A percentile compares a stretch with the other conserved stretches of the same genome.
Evolutionary conservation across 2,113 vertebrate genomes (phyloP).

Genomic region (Melanotaenia duboulayi): DNA sequence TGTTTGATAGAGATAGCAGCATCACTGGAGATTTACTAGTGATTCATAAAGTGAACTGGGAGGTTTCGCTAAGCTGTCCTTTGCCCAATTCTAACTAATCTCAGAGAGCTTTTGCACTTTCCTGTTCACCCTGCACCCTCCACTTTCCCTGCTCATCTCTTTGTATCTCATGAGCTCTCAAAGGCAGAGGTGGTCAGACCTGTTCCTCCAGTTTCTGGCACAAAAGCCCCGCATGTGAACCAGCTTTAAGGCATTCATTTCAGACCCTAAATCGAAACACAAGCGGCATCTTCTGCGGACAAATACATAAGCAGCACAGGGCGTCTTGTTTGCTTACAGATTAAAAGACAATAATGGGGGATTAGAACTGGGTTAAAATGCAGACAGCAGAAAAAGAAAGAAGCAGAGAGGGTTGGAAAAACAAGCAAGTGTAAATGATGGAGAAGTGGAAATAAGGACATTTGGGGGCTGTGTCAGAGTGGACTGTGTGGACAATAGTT

Average conservation of each 20-base stretch:
- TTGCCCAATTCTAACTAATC: not conserved
- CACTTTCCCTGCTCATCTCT: slow-evolving; percentile 51
- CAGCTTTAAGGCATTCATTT: slow-evolving; percentile 33
- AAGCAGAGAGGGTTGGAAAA: slow-evolving; percentile 32
- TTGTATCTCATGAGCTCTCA: slow-evolving; percentile 49
- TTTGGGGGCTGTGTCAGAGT: slow-evolving; percentile 31
- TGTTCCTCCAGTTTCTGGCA: slow-evolving; percentile 69
- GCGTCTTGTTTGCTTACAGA: slow-evolving; percentile 49
- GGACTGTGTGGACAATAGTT: slow-evolving; percentile 63
- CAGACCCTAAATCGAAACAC: slow-evolving; percentile 38
- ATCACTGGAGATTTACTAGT: not conserved
- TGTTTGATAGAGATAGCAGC: not conserved
- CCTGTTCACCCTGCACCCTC: slow-evolving; percentile 30
- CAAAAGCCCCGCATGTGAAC: slow-evolving; percentile 66
- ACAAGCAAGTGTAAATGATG: slow-evolving; percentile 26
- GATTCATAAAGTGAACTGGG: not conserved
- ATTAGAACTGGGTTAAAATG: slow-evolving; percentile 32
- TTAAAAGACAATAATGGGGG: slow-evolving; percentile 46
- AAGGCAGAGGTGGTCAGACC: slow-evolving; percentile 50
- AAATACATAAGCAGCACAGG: slow-evolving; percentile 22
- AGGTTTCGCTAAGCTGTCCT: slow-evolving; percentile 1
- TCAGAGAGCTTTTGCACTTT: slow-evolving; percentile 27
- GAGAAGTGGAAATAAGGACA: slow-evolving; percentile 40
- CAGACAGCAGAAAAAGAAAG: slow-evolving; percentile 27
- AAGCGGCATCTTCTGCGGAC: slow-evolving; percentile 26